Evolutionary conservation across 2,888 invertebrate genomes (phyloP).

Genomic region (Tridacna crocea): DNA sequence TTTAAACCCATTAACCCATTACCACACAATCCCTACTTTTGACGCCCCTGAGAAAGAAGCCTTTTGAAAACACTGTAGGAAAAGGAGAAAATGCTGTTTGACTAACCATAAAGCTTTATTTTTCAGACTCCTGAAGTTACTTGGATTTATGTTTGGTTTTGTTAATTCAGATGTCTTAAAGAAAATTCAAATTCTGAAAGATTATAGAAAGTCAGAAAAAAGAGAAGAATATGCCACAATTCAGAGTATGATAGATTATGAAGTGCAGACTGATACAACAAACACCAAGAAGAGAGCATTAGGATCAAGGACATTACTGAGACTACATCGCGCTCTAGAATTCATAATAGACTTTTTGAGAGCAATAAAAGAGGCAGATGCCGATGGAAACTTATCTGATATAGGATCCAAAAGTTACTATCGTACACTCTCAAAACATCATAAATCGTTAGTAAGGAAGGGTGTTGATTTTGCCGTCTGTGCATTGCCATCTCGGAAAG

Average conservation of each 20-base stretch:
- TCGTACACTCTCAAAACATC: constrained; percentile 93
- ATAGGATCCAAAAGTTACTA: constrained; percentile 93
- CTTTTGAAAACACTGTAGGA: no score
- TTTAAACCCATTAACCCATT: no score
- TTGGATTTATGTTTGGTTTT: constrained; percentile 95
- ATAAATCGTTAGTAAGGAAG: constrained; percentile 91
- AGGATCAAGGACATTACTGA: constrained; percentile 93
- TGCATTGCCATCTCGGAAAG: constrained; percentile 91
- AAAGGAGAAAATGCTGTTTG: no score
- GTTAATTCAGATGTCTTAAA: constrained; percentile 94
- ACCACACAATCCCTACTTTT: no score
- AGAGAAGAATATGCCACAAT: constrained; percentile 87
- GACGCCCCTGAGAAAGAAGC: no score
- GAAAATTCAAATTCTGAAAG: constrained; percentile 92
- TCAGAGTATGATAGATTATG: constrained; percentile 93
- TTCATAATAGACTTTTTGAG: constrained; percentile 94
- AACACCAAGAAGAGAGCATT: constrained; percentile 87
- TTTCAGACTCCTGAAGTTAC: constrained; percentile 92
- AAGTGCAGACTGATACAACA: constrained; percentile 89
- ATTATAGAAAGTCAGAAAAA: constrained; percentile 84
- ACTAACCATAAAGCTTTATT: no score
- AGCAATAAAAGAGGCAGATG: constrained; percentile 85
- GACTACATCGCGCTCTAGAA: constrained; percentile 95
- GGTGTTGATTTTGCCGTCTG: constrained; percentile 93
- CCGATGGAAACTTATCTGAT: constrained; percentile 76